Base-by-base conservation (phyloP, 1,140 invertebrate species). In the Caenorhabditis briggsae region DNA sequence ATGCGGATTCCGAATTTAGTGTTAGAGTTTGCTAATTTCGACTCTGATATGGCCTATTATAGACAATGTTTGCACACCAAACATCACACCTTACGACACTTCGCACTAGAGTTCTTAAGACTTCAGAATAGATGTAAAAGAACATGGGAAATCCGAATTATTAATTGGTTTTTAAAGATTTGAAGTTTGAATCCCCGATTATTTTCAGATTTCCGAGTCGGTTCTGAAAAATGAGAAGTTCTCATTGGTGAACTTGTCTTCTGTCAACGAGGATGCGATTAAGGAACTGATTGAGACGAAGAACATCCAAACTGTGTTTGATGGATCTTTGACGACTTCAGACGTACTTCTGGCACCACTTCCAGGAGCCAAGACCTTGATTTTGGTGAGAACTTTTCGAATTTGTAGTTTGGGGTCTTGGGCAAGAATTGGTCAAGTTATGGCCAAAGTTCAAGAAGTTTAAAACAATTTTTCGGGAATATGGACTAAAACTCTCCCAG, bases 291-390 rank as follows among this genome's bases (percentile, higher is more conserved):
- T 78, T n/a, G 70, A 78, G 50, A 48, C 9, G 2, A 9, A 78
- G 9, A 78, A 50, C 1, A 50, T 78, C 46, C 11, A 78, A 50
- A 78, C 70, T 23, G 46, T 78, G 20, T 78, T 78, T 53, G 70
- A 78, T 53, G 70, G 46, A 78, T 78, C 70, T 6, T 46, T 78
- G 9, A 78, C 70, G 46, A 78, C 70, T 50, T 50, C 70, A 5
- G 43, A 50, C 9, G 70, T 78, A 3, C 5, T 5, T 3, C n/a
- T 78, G n/a, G 70, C 20, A n/a, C 70, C 70, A 23, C 12, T 78
- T 53, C 70, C 23, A 53, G 70, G 46, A 23, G 70, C 70, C 3
- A 50, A 43, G 11, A 78, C n/a, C 12, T n/a, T 78, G n/a, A 9
- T 78, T 50, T 23, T 78, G 46, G 70, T 78, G n/a, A 78, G 70